Percentiles rank a stretch among this genome's conserved stretches.
Conservation (phyloP, 23 tunicate species). For the Halocynthia roretzi region DNA sequence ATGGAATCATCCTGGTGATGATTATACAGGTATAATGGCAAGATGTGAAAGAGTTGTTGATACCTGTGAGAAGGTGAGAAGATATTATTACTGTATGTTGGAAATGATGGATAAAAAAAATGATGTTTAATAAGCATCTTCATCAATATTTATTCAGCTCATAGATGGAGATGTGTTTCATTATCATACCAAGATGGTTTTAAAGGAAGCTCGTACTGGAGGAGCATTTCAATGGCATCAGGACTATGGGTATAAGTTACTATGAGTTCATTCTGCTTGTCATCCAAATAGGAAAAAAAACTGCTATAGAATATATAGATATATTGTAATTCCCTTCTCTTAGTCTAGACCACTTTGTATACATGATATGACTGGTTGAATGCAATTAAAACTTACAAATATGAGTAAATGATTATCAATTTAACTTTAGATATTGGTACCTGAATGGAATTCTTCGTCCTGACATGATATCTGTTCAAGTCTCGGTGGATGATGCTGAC, state of each 20-base stretch:
- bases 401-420: background rate
- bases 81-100: too few species aligned
- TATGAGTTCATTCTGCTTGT: background rate
- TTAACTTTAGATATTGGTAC: slow-evolving; percentile 70
- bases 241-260: slow-evolving; percentile 65
- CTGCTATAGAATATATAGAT: background rate
- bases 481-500: slow-evolving; percentile 78
- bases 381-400: background rate
- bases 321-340: background rate
- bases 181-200: slow-evolving; percentile 65
- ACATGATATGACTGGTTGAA: background rate
- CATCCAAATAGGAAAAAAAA: background rate
- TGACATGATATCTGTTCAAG: slow-evolving; percentile 65
- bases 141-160: slow-evolving; percentile 27
- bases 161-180: slow-evolving; percentile 81
- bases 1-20: slow-evolving; percentile 93
- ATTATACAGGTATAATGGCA: slow-evolving; percentile 69
- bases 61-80: slow-evolving; percentile 57
- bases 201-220: slow-evolving; percentile 74
- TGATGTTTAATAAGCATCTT: too few species aligned
- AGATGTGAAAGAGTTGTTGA: slow-evolving; percentile 73
- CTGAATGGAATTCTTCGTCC: slow-evolving; percentile 74
- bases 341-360: background rate
- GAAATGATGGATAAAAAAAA: too few species aligned
- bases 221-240: slow-evolving; percentile 98